A percentile compares a stretch with the other conserved stretches of the same genome.
Conservation (phyloP, 2,113 vertebrate genomes). For the Dipodomys stephensi region DNA sequence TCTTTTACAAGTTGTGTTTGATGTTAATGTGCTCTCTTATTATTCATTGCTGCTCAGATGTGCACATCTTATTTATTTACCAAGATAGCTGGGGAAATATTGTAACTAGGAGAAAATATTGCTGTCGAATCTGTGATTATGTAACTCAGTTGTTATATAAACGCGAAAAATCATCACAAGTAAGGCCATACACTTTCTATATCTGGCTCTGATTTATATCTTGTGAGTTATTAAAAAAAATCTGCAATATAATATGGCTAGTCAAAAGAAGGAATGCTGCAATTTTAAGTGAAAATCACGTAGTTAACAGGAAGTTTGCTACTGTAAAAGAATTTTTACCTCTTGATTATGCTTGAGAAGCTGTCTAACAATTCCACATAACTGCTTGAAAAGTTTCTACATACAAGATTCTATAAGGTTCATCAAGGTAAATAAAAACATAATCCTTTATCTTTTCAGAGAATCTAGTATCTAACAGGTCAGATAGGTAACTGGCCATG, state of each 20-base stretch:
- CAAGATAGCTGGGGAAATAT: not conserved
- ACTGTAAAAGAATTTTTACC: not conserved
- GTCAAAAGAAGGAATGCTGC: not conserved
- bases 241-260: not conserved
- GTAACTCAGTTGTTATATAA: slow-evolving; percentile 60
- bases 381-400: slow-evolving; percentile 48
- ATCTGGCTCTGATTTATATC: slow-evolving; percentile 15
- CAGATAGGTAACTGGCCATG: not conserved
- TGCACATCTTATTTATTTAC: slow-evolving; percentile 58
- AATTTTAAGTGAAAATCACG: not conserved
- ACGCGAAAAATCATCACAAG: slow-evolving; percentile 42
- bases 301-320: not conserved
- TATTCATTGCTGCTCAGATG: not conserved
- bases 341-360: slow-evolving; percentile 9
- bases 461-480: slow-evolving; percentile 13
- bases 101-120: slow-evolving; percentile 46
- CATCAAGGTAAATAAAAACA: not conserved
- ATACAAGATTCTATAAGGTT: not conserved
- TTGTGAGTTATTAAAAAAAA: slow-evolving; percentile 50
- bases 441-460: not conserved
- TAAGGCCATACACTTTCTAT: slow-evolving; percentile 18
- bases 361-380: slow-evolving; percentile 20
- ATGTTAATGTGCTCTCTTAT: slow-evolving; percentile 45
- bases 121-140: slow-evolving; percentile 15
- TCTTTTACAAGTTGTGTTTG: slow-evolving; percentile 40